Conservation (phyloP, 2,797 vertebrate genomes). For the Leucoraja ocellata region DNA sequence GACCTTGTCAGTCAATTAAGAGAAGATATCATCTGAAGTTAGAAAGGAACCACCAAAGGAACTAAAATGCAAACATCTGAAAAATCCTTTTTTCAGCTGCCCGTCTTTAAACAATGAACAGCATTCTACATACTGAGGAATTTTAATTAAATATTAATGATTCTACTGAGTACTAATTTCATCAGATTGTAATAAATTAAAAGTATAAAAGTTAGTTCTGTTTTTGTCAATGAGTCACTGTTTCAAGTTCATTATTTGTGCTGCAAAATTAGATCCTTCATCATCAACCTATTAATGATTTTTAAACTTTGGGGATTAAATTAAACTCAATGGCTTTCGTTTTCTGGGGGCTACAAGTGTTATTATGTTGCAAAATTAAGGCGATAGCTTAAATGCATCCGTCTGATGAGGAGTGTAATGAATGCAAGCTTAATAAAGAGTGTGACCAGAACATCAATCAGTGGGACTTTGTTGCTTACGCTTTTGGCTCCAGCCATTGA, state of each 20-base stretch:
- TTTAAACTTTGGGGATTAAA: too few relatives aligned
- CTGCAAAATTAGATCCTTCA: background rate
- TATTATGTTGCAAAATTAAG: too few relatives aligned
- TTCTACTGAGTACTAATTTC: conserved; percentile 14
- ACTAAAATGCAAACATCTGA: background rate
- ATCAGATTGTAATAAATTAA: conserved; percentile 8
- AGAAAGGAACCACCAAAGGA: background rate
- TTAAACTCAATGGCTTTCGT: too few relatives aligned
- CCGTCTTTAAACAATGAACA: background rate
- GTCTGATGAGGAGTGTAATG: too few relatives aligned
- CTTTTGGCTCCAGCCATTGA: too few relatives aligned
- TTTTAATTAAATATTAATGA: conserved; percentile 13
- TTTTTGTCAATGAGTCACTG: background rate
- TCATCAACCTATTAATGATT: background rate
- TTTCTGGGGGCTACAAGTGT: too few relatives aligned
- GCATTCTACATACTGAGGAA: background rate
- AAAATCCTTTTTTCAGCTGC: background rate
- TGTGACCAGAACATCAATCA: too few relatives aligned
- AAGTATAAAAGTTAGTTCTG: background rate
- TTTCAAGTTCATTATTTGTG: background rate
- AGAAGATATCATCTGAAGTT: too few relatives aligned
- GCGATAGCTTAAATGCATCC: too few relatives aligned
- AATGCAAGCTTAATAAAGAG: too few relatives aligned
- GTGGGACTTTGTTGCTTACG: too few relatives aligned
- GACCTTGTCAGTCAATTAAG: background rate